These are phyloP conservation scores for Periophthalmus modestus DNA, from an alignment of 2,113 vertebrate species.

Conservation along the genomic window DNA sequence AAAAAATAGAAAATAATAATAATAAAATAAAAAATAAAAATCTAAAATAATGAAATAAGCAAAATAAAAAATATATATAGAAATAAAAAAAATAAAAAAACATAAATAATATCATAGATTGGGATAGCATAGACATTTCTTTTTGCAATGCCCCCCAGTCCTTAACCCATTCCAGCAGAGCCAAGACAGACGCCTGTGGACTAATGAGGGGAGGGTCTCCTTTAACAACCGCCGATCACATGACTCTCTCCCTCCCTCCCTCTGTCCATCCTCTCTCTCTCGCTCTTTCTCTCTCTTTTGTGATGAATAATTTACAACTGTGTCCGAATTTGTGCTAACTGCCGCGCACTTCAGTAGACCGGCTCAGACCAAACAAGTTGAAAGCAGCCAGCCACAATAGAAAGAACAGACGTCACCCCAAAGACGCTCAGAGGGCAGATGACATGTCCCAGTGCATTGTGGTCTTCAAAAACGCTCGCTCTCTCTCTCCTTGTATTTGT, in stretches of 20 bases:
- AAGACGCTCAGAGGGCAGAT: slow-evolving; percentile 65
- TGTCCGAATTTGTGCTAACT: slow-evolving; percentile 49
- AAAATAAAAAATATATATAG: too few relatives aligned
- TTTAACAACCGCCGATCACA: slow-evolving; percentile 58
- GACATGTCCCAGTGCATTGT: slow-evolving; percentile 56
- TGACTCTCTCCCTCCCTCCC: slow-evolving; percentile 20
- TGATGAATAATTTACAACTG: slow-evolving; percentile 72
- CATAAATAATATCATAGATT: neutral
- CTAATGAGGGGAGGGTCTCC: slow-evolving; percentile 76
- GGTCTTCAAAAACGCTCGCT: slow-evolving; percentile 43
- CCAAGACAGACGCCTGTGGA: slow-evolving; percentile 82
- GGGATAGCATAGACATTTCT: neutral
- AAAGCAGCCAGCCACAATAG: slow-evolving; percentile 51
- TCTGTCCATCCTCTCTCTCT: neutral
- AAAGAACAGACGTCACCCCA: slow-evolving; percentile 46
- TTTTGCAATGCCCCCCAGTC: neutral
- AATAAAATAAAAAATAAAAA: neutral
- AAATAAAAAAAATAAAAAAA: neutral
- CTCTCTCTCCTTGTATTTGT: slow-evolving; percentile 55
- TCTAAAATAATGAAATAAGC: neutral
- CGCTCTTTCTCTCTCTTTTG: neutral
- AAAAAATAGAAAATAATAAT: neutral
- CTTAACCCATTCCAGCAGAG: slow-evolving; percentile 76
- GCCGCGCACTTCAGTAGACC: slow-evolving; percentile 52
- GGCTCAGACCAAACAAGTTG: slow-evolving; percentile 57